A percentile compares a stretch with the other conserved stretches of the same genome.
Evolutionary conservation across 2,888 invertebrate genomes (phyloP).

Genomic region (Chrysomela aeneicollis): DNA sequence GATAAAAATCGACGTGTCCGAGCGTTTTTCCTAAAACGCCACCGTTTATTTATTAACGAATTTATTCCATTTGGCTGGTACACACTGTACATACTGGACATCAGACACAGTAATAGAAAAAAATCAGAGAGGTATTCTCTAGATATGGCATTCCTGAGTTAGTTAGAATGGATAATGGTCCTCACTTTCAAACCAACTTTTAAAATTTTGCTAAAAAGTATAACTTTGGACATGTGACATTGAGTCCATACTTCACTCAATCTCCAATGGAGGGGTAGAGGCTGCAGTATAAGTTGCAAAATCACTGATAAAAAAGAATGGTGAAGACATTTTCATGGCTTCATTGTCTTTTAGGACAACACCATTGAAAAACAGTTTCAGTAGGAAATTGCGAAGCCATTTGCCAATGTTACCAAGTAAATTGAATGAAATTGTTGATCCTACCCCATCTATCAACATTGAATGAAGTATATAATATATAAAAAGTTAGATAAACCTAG

Average conservation of each 20-base stretch:
- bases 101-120: constrained; percentile 28
- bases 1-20: too few relatives aligned
- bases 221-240: too few relatives aligned
- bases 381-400: neutral
- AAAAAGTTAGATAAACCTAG: neutral
- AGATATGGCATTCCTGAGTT: constrained; percentile 43
- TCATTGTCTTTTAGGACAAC: too few relatives aligned
- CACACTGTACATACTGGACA: neutral
- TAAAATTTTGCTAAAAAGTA: too few relatives aligned
- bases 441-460: neutral
- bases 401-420: too few relatives aligned
- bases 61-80: too few relatives aligned
- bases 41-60: too few relatives aligned
- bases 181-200: constrained; percentile 43
- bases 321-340: neutral
- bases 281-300: neutral
- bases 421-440: too few relatives aligned
- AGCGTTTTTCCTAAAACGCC: too few relatives aligned
- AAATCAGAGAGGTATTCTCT: constrained; percentile 39
- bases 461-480: neutral
- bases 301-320: neutral
- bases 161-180: constrained; percentile 42
- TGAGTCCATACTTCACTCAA: constrained; percentile 32
- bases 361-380: neutral
- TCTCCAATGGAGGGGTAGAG: too few relatives aligned